phyloP scores from a whole-genome alignment of 2,113 vertebrate species.

The Meles meles region DNA sequence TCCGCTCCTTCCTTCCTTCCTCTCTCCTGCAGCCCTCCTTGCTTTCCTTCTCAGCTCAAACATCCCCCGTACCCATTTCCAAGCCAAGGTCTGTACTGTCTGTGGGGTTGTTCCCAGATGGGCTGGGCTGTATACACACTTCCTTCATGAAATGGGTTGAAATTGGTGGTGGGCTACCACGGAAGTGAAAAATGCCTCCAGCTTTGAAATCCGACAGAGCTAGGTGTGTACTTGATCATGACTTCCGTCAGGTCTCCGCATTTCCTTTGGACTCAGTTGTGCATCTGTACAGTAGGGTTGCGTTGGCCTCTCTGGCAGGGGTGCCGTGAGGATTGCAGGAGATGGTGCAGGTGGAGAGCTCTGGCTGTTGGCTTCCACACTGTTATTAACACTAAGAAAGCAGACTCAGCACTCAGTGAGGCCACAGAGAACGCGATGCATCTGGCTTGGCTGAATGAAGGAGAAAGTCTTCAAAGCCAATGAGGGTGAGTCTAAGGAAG shows the following conservation, averaged over 20 bases:
- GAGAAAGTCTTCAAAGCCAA: not conserved
- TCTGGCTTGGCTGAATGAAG: not conserved
- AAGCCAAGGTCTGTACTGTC: no score
- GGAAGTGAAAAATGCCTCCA: not conserved
- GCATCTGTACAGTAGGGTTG: not conserved
- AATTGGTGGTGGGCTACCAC: not conserved
- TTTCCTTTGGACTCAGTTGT: not conserved
- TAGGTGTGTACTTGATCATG: not conserved
- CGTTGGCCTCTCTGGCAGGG: not conserved
- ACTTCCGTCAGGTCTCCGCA: not conserved
- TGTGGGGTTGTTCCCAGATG: fast-evolving
- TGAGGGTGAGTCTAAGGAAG: not conserved
- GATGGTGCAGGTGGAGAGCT: not conserved
- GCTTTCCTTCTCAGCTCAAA: not conserved
- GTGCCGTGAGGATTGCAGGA: not conserved
- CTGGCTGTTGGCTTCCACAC: not conserved
- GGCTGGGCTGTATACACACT: not conserved
- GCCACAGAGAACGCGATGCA: not conserved
- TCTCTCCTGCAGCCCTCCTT: not conserved
- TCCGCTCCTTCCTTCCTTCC: not conserved
- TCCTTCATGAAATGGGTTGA: not conserved
- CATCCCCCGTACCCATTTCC: not conserved
- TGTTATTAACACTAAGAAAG: not conserved
- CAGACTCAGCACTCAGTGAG: not conserved
- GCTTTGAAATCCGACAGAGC: not conserved